phyloP scores from a whole-genome alignment of 2,888 invertebrate genomes.

The Acleris emargana region DNA sequence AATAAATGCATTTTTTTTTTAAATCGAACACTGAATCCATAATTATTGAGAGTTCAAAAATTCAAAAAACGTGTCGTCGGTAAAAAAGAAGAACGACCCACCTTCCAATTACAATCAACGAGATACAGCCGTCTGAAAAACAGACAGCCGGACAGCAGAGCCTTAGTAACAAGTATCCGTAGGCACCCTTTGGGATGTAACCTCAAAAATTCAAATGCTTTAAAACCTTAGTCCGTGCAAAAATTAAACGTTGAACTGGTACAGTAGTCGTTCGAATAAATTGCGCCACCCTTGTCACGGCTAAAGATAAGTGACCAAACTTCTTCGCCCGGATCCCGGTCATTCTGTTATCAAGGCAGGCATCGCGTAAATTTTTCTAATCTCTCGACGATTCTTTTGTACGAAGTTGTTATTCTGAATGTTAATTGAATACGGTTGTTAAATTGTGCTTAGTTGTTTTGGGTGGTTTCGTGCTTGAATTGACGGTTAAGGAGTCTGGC shows the following conservation, averaged over 20 bases:
- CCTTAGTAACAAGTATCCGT: too few relatives aligned
- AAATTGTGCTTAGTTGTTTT: conserved; percentile 28
- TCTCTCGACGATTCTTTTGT: conserved; percentile 54
- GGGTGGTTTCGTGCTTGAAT: conserved; percentile 1
- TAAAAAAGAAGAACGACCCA: too few relatives aligned
- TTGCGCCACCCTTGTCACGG: conserved; percentile 49
- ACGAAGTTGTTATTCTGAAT: conserved; percentile 40
- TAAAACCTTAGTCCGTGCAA: background rate
- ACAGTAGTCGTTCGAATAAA: conserved; percentile 38
- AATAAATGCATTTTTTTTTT: too few relatives aligned
- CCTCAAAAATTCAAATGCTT: background rate
- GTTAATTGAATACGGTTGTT: conserved; percentile 47
- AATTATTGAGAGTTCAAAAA: too few relatives aligned
- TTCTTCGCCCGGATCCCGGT: conserved; percentile 54
- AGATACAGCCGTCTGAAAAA: too few relatives aligned
- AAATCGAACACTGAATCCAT: too few relatives aligned
- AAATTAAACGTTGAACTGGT: conserved; percentile 29
- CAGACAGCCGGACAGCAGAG: too few relatives aligned
- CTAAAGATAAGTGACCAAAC: conserved; percentile 61
- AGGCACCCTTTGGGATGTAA: too few relatives aligned
- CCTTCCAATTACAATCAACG: too few relatives aligned
- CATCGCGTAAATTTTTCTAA: conserved; percentile 74
- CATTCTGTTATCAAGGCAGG: conserved; percentile 52
- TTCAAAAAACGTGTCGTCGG: too few relatives aligned
- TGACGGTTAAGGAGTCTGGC: too few relatives aligned